phyloP scores from a whole-genome alignment of 2,888 invertebrate species.

The Netelia inedita region DNA sequence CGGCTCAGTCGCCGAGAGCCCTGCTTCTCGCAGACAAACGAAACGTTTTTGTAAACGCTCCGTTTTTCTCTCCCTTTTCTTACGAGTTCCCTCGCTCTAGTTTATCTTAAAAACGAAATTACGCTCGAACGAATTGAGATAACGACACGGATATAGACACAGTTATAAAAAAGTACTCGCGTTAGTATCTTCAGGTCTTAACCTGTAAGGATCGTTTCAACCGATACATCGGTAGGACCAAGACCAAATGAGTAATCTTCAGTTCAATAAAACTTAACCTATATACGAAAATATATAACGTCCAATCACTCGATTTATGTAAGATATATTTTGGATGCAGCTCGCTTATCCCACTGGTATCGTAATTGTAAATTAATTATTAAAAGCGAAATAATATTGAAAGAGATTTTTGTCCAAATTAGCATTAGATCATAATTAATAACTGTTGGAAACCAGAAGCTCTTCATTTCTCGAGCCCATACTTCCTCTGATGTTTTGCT shows the following conservation, averaged over 20 bases:
- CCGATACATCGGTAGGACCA: no score
- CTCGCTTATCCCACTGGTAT: not conserved
- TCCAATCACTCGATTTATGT: not conserved
- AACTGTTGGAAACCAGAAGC: not conserved
- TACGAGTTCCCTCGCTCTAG: slow-evolving; percentile 36
- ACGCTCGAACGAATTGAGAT: not conserved
- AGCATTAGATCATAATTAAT: not conserved
- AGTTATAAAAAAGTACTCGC: no score
- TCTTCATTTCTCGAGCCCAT: not conserved
- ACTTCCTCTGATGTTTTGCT: not conserved
- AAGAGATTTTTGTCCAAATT: no score
- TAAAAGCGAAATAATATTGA: not conserved
- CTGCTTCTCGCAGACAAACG: slow-evolving; percentile 63
- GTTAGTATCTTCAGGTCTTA: no score
- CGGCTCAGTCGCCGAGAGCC: slow-evolving; percentile 66
- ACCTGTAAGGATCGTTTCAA: no score
- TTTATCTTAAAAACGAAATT: slow-evolving; percentile 26
- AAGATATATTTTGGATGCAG: slow-evolving; percentile 12
- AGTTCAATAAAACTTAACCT: not conserved
- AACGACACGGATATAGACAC: no score
- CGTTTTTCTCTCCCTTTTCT: slow-evolving; percentile 31
- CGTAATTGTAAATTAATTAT: not conserved
- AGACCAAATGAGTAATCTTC: no score
- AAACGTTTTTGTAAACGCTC: slow-evolving; percentile 11
- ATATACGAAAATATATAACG: not conserved